These are phyloP conservation scores for Delichon dasypus DNA, from an alignment of 2,797 vertebrate species.

Conservation along the genomic window DNA sequence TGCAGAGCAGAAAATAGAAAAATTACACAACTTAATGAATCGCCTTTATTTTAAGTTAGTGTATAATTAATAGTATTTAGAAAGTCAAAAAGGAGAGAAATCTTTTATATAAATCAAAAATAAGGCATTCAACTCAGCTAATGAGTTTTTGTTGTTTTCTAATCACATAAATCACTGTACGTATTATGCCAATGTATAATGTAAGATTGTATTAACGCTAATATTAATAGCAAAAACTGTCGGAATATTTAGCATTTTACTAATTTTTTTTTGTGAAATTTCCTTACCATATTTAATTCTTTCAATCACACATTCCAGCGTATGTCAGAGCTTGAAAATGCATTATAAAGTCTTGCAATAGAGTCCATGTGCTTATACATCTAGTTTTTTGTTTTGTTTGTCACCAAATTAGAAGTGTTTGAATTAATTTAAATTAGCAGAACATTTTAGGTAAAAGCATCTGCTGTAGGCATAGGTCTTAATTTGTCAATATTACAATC, in stretches of 20 bases:
- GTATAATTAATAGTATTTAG: constrained; percentile 6
- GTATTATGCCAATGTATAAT: neutral
- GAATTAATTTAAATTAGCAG: constrained; percentile 3
- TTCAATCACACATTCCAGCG: constrained; percentile 40
- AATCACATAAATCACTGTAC: constrained; percentile 44
- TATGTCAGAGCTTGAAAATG: constrained; percentile 37
- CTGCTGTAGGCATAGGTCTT: neutral
- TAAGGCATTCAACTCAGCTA: constrained; percentile 21
- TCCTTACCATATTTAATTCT: neutral
- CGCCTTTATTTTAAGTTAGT: constrained; percentile 56
- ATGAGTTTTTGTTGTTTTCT: constrained; percentile 5
- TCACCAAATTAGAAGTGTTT: constrained; percentile 49
- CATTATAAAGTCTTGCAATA: neutral
- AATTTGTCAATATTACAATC: neutral
- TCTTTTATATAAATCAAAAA: constrained; percentile 43
- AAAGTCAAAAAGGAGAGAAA: constrained; percentile 7
- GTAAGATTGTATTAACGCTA: constrained; percentile 25
- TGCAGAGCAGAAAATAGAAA: constrained; percentile 1
- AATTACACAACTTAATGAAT: neutral
- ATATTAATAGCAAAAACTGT: constrained; percentile 10
- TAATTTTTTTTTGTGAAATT: constrained; percentile 30
- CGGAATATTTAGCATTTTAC: constrained; percentile 5
- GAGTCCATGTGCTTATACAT: neutral
- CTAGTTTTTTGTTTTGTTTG: neutral
- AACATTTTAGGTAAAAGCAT: constrained; percentile 5